Conservation (phyloP, 1,140 invertebrate species). For the Drosophila navojoa region DNA sequence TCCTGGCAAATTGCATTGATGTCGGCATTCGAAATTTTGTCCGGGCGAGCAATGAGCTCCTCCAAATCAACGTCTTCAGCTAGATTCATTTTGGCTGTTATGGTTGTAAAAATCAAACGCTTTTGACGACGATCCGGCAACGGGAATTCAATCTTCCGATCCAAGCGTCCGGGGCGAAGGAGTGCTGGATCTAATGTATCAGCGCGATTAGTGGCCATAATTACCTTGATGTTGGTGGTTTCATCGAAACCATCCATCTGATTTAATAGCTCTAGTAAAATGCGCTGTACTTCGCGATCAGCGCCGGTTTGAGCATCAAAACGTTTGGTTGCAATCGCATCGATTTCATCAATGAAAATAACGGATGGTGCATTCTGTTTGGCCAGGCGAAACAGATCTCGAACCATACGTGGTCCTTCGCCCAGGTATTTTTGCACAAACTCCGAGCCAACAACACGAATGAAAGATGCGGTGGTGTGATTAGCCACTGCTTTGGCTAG, state of each 20-base stretch:
- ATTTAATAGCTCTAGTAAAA: slow-evolving; percentile 98
- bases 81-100: slow-evolving; percentile 99
- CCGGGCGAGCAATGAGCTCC: slow-evolving; percentile 98
- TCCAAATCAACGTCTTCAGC: slow-evolving; percentile 99
- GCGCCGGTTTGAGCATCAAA: slow-evolving; percentile 99
- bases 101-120: slow-evolving; percentile 98
- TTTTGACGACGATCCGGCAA: slow-evolving; percentile 98
- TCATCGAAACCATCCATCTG: slow-evolving; percentile 99
- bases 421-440: slow-evolving; percentile 99
- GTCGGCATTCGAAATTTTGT: slow-evolving; percentile 99
- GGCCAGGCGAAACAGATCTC: slow-evolving; percentile 98
- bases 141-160: slow-evolving; percentile 99
- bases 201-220: slow-evolving; percentile 99
- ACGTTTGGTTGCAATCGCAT: slow-evolving; percentile 99
- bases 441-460: slow-evolving; percentile 99
- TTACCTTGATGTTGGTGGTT: slow-evolving; percentile 99
- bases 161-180: slow-evolving; percentile 97
- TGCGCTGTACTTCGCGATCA: slow-evolving; percentile 99
- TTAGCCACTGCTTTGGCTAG: slow-evolving; percentile 99
- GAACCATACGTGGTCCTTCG: slow-evolving; percentile 99
- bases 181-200: slow-evolving; percentile 99
- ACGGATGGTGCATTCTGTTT: slow-evolving; percentile 99
- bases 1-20: slow-evolving; percentile 99
- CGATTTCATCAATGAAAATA: slow-evolving; percentile 99
- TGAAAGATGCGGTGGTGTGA: slow-evolving; percentile 98